Percentiles rank a stretch among this genome's conserved stretches.
phyloP scores from a whole-genome alignment of 2,113 vertebrate genomes.

The Prunella himalayana region DNA sequence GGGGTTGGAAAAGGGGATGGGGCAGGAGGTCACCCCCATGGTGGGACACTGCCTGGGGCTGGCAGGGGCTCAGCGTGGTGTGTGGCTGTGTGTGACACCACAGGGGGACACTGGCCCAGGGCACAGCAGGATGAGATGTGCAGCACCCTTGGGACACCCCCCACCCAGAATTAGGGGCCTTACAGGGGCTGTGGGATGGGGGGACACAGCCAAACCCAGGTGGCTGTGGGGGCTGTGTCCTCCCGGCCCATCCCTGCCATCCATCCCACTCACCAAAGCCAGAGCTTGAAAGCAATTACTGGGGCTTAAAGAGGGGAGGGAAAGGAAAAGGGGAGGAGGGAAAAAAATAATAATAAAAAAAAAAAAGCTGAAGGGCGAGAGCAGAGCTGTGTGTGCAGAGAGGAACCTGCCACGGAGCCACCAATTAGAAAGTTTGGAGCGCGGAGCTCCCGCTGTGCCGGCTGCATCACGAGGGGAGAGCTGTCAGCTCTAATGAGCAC shows the following conservation, averaged over 20 bases:
- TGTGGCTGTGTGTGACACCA: accelerated
- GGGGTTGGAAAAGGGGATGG: not conserved
- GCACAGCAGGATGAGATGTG: accelerated
- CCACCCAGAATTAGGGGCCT: not conserved
- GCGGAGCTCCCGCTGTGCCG: conserved; percentile 52
- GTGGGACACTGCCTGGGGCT: not conserved
- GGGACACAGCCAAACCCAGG: not conserved
- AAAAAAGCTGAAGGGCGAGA: not conserved
- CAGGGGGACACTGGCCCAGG: not conserved
- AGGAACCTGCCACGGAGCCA: conserved; percentile 77
- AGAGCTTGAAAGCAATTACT: conserved; percentile 70
- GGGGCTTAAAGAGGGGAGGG: conserved; percentile 71
- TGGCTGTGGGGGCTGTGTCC: not conserved
- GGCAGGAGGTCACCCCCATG: not conserved
- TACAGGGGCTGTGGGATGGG: not conserved
- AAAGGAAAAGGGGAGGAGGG: not conserved
- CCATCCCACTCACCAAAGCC: not conserved
- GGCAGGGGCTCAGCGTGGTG: not conserved
- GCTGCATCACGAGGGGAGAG: conserved; percentile 51
- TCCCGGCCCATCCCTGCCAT: not conserved
- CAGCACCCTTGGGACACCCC: not conserved
- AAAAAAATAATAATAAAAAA: not conserved
- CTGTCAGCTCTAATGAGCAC: conserved; percentile 73
- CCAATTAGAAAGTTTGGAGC: conserved; percentile 83
- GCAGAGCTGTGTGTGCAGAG: conserved; percentile 20